phyloP scores from a whole-genome alignment of 2,797 vertebrate genomes.

The Spatula versicolor region DNA sequence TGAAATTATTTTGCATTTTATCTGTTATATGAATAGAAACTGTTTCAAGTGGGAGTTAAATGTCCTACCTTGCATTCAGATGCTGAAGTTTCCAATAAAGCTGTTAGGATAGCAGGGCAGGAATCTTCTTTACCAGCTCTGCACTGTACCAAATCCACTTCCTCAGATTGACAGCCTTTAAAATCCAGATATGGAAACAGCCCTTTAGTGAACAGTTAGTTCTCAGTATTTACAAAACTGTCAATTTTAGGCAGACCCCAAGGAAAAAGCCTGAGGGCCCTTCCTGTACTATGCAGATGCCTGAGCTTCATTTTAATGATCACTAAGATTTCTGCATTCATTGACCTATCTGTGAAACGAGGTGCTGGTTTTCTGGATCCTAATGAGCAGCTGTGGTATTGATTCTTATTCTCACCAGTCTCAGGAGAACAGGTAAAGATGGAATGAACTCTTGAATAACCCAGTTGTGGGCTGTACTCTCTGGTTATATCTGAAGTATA shows the following conservation, averaged over 20 bases:
- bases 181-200: fast-evolving
- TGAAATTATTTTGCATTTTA: neutral
- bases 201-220: neutral
- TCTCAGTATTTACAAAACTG: slow-evolving; percentile 22
- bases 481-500: neutral
- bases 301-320: slow-evolving; percentile 29
- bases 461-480: neutral
- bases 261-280: slow-evolving; percentile 1
- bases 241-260: neutral
- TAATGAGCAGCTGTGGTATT: neutral
- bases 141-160: neutral
- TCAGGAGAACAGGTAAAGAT: neutral
- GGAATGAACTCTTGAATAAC: neutral
- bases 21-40: neutral
- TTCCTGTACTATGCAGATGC: neutral
- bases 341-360: neutral
- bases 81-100: neutral
- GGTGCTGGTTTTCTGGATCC: neutral
- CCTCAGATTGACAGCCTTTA: neutral
- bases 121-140: neutral
- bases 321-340: neutral
- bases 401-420: neutral
- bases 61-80: neutral
- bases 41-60: neutral
- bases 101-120: neutral